Base-by-base conservation (phyloP, 2,888 invertebrate species). In the Spicauda simplicius region DNA sequence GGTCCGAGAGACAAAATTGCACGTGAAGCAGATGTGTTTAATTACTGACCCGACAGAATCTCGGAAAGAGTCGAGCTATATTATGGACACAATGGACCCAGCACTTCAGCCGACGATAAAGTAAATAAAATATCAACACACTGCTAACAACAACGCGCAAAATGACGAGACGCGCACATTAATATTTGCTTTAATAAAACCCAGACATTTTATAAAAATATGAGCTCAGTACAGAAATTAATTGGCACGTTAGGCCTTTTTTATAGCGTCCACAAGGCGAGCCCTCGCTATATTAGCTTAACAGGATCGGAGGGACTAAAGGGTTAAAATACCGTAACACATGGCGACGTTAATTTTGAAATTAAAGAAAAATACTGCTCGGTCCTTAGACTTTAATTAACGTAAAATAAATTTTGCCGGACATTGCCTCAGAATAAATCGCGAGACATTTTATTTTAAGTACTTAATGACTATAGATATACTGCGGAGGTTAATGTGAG, bases 101-200 rank as follows among this genome's bases (percentile, higher is more conserved):
- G 76, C 74, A 79, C 77, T 80, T 81, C 80, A 72, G 78, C 77
- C 82, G 76, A 75, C 83, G 79, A 83, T 87, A 86, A 88, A 90
- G 84, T 88, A 83, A 87, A 91, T 90, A 90, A 91, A 90, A 91
- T 90, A 89, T 89, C 85, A 89, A 87, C 88, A 85, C 84, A 80
- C 78, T 81, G 84, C 88, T 84, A 83, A 88, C 84, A 80, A 79
- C 77, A 80, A 76, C 78, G 79, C 83, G 80, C 82, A 81, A 86
- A 85, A 85, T 85, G 81, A 83, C 84, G 83, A 83, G 78, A 79
- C 79, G 75, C 79, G 76, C 80, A 80, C 81, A 82, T 84, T 86
- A 83, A 90, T 87, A 88, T 87, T 85, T 86, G 83, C 84, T 82
- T 85, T 87, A 86, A 88, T 90, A 88, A 88, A 86, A 82, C 83